These are phyloP conservation scores for Urocolius indicus DNA, from an alignment of 2,113 vertebrate species.

Conservation along the genomic window DNA sequence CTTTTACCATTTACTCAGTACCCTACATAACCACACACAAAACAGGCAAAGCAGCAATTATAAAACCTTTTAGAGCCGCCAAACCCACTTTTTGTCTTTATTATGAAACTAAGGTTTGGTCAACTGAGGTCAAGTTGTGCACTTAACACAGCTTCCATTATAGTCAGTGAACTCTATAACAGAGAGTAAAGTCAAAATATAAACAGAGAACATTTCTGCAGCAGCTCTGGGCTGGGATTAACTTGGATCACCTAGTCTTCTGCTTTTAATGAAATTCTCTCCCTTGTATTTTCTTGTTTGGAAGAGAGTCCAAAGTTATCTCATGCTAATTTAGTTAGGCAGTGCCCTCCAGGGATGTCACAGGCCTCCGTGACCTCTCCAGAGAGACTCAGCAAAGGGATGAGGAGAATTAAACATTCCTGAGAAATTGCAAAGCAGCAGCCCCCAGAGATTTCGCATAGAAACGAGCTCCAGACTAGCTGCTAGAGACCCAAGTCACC, in stretches of 20 bases:
- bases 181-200: constrained; percentile 72
- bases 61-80: constrained; percentile 63
- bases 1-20: constrained; percentile 33
- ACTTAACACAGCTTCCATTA: constrained; percentile 66
- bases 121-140: constrained; percentile 74
- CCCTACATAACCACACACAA: constrained; percentile 18
- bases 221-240: constrained; percentile 86
- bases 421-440: constrained; percentile 85
- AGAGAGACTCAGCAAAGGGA: constrained; percentile 79
- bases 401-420: constrained; percentile 88
- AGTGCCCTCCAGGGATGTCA: constrained; percentile 86
- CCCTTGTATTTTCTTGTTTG: constrained; percentile 84
- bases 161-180: constrained; percentile 74
- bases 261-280: constrained; percentile 90
- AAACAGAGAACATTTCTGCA: constrained; percentile 76
- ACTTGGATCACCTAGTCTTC: constrained; percentile 85
- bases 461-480: constrained; percentile 85
- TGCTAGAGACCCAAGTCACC: constrained; percentile 84
- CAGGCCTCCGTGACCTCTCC: constrained; percentile 85
- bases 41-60: constrained; percentile 45
- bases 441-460: constrained; percentile 81
- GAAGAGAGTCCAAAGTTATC: constrained; percentile 89
- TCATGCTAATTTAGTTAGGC: constrained; percentile 88
- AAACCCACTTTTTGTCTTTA: constrained; percentile 69
- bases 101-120: constrained; percentile 73